Base-by-base conservation (phyloP, 2,797 vertebrate genomes). In the Hippoglossus hippoglossus region DNA sequence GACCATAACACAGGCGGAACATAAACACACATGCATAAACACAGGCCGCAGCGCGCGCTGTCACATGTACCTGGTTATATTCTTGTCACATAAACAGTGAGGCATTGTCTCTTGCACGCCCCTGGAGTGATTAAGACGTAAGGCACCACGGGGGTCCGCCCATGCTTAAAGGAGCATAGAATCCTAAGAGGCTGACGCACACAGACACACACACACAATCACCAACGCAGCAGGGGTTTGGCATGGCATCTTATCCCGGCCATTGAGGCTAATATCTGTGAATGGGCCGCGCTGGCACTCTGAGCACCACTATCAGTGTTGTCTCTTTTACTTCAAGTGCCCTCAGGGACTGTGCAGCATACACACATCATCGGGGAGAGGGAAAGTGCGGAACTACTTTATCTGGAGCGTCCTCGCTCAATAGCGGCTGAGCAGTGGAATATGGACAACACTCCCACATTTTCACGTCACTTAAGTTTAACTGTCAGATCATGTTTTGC, bases 221-320 rank as follows among this genome's bases (percentile, higher is more conserved):
- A 60, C 47, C 54, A 52, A 50, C 85, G 55, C 93, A 90, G 92
- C 91, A 25, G 91, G 94, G 88, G 85, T 82, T 85, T 54, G 79
- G 67, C 81, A 81, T 87, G 86, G 85, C 82, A 85, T 88, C 87
- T 90, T 85, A 87, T 79, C 64, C 73, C 51, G 78, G 71, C 88
- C 89, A 91, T 91, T 93, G 87, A 93, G 87, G 82, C 91, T 94
- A 93, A 94, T 93, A 87, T 85, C 79, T 92, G 89, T 92, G 90
- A 93, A 90, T 67, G 84, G 85, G 82, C 55, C 72, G 71, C 74
- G 82, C 78, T 76, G 80, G 83, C 80, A 89, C 72, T 77, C 81
- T 88, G 67, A 79, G 84, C 77, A 49, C 6, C 16, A 66, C 72
- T 72, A 74, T 81, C 78, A 49, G 51, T 63, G 74, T 75, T 61